Evolutionary conservation across 2,113 vertebrate species (phyloP), one percentile per base, ranked within the genome.

Genomic region (Syngnathus floridae): DNA sequence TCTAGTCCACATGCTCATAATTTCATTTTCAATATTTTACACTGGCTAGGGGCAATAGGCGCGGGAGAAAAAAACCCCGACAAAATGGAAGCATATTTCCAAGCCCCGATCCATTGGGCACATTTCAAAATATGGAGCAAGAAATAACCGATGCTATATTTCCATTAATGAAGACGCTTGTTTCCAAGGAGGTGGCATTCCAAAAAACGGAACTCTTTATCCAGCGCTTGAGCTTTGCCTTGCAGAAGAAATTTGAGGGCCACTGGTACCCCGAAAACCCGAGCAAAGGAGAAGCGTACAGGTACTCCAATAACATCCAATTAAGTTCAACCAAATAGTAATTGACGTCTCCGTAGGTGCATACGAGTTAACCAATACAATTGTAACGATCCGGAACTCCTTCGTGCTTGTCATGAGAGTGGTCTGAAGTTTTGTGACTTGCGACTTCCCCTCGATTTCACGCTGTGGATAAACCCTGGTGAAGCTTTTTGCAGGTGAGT

Each of bases 101-200:
- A 4, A 9, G 3, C 7, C 14, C 56, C 6, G 9, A 19, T 17
- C 7, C 17, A 19, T n/a, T 19, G 36, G 16, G 19, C 7, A 37
- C 35, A 37, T 11, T 58, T 58, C 17, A 1, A 37, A 58, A 26
- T 36, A 58, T 58, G 56, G 56, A 58, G 35, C 7, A 37, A 37
- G 56, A 58, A 37, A 58, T 58, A 58, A 58, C 56, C 19, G 55
- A 57, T 57, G 31, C 55, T 57, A 26, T 57, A 14, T 57, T 57
- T 17, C 55, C 55, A 36, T 36, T 57, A 57, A 57, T 57, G 55
- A 57, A 17, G 13, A 57, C 55, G 5, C 55, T 57, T 19, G 31
- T 57, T 36, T 57, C 55, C 1, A 57, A 57, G 17, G 16, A 57
- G 12, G 26, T 57, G 31, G 55, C 1, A 36, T 57, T 35, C 14